These are phyloP conservation scores for Temnothorax nylanderi DNA, from an alignment of 1,140 invertebrate genomes.

Conservation along the genomic window DNA sequence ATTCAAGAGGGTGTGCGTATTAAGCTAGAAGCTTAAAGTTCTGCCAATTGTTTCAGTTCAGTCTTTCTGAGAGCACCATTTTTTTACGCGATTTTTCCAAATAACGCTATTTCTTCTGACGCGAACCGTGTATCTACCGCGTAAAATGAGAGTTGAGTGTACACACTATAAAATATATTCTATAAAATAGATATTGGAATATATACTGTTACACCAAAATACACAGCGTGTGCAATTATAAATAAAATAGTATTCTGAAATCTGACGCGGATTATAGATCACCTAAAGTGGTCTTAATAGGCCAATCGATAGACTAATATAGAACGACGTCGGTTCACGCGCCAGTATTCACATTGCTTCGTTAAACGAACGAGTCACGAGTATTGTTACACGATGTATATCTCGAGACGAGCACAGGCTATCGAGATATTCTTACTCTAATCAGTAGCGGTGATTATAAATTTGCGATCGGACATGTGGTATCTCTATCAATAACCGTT, in stretches of 20 bases:
- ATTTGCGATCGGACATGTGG: conserved; percentile 38
- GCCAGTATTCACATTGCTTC: background rate
- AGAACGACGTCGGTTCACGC: background rate
- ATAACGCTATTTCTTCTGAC: too few relatives aligned
- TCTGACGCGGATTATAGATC: background rate
- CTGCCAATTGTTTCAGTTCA: too few relatives aligned
- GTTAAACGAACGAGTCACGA: background rate
- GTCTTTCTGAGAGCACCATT: too few relatives aligned
- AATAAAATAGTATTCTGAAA: background rate
- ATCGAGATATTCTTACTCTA: conserved; percentile 30
- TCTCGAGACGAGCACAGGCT: conserved; percentile 9
- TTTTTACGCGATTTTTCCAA: too few relatives aligned
- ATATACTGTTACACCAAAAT: background rate
- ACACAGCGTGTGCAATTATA: background rate
- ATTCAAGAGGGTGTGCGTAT: too few relatives aligned
- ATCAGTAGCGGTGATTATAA: conserved; percentile 47
- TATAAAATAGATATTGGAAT: background rate
- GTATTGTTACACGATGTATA: conserved; percentile 25
- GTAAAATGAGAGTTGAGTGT: too few relatives aligned
- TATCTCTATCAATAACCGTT: conserved; percentile 60
- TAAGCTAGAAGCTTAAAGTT: too few relatives aligned
- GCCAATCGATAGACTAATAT: background rate
- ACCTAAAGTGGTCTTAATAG: background rate
- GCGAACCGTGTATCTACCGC: too few relatives aligned
- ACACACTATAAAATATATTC: background rate